phyloP scores from a whole-genome alignment of 2,113 vertebrate species.

The pig (Sus scrofa) region DNA sequence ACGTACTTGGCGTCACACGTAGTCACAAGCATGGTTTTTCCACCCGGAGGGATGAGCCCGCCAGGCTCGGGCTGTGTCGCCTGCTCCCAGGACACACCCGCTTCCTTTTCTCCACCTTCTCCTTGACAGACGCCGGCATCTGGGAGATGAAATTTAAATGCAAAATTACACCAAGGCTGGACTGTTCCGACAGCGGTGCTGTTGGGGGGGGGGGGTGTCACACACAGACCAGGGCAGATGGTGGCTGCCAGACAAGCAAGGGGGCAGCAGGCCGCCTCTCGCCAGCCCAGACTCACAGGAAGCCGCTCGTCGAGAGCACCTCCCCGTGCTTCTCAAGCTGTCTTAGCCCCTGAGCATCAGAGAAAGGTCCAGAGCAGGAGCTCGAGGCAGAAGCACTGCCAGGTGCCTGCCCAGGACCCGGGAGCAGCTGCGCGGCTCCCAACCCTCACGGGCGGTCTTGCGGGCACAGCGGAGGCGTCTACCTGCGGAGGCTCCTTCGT shows the following conservation, averaged over 20 bases:
- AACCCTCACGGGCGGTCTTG: fast-evolving
- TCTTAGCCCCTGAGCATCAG: background rate
- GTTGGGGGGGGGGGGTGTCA: background rate
- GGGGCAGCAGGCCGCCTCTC: background rate
- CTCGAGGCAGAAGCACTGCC: fast-evolving
- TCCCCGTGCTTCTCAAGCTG: background rate
- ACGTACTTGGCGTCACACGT: conserved; percentile 89
- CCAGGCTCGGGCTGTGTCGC: fast-evolving
- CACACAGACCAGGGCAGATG: background rate
- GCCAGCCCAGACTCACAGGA: fast-evolving
- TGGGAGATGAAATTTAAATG: background rate
- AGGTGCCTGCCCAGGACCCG: too few relatives aligned
- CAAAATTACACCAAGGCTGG: background rate
- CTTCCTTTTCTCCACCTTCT: conserved; percentile 13
- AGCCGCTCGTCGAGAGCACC: background rate
- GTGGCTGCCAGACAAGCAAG: too few relatives aligned
- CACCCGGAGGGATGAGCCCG: conserved; percentile 88
- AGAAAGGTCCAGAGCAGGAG: background rate
- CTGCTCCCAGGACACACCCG: background rate
- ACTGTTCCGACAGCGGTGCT: background rate
- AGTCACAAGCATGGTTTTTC: conserved; percentile 86
- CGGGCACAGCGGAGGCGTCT: background rate
- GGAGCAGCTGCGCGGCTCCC: background rate
- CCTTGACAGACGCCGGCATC: background rate
- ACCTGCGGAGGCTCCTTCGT: conserved; percentile 71